phyloP scores from a whole-genome alignment of 2,888 invertebrate genomes.

The Torymus tubicola region DNA sequence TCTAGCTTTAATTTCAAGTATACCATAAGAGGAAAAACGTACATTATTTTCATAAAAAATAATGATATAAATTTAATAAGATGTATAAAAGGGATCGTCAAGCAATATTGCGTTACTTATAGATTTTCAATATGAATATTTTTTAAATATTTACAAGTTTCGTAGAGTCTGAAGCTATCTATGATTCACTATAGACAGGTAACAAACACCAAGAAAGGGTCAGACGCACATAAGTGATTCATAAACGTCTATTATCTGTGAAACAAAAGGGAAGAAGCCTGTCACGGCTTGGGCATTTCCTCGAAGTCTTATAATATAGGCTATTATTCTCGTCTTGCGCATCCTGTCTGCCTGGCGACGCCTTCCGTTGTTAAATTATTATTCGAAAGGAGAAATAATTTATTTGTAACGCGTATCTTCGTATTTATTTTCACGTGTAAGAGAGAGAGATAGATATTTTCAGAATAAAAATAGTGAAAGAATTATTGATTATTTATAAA shows the following conservation, averaged over 20 bases:
- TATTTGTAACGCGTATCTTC: neutral
- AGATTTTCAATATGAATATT: too few relatives aligned
- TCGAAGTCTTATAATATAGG: constrained; percentile 44
- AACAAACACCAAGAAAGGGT: constrained; percentile 19
- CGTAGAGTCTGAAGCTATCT: neutral
- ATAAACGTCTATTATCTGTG: constrained; percentile 40
- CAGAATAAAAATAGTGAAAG: too few relatives aligned
- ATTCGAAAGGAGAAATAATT: constrained; percentile 9
- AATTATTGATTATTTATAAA: too few relatives aligned
- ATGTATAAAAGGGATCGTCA: too few relatives aligned
- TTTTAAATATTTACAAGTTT: too few relatives aligned
- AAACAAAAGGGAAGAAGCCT: constrained; percentile 40
- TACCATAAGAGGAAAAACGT: too few relatives aligned
- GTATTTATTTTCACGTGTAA: too few relatives aligned
- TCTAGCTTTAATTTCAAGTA: too few relatives aligned
- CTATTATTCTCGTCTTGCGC: constrained; percentile 23
- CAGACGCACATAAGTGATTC: constrained; percentile 31
- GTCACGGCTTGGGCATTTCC: constrained; percentile 43
- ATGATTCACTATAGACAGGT: neutral
- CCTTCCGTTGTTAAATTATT: constrained; percentile 33
- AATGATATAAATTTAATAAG: too few relatives aligned
- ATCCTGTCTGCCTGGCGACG: constrained; percentile 3
- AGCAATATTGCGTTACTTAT: too few relatives aligned
- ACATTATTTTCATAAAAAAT: too few relatives aligned
- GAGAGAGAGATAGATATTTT: too few relatives aligned